phyloP scores from a whole-genome alignment of 2,888 invertebrate species.

The Lasiommata megera region DNA sequence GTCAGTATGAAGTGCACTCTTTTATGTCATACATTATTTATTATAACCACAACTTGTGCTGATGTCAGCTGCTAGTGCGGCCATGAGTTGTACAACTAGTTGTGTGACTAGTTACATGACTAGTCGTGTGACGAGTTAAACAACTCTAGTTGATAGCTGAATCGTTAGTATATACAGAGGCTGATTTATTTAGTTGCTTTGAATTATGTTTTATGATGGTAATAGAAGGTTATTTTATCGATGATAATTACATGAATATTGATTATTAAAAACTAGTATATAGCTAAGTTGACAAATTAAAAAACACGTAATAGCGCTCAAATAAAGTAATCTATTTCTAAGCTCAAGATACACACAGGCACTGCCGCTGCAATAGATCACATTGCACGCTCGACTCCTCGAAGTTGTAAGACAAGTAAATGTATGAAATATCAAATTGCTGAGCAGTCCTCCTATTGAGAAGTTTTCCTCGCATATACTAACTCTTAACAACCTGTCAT shows the following conservation, averaged over 20 bases:
- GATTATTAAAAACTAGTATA: neutral
- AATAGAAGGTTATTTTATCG: neutral
- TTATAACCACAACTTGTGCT: conserved; percentile 50
- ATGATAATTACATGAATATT: conserved; percentile 4
- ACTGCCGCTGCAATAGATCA: neutral
- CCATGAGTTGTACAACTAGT: neutral
- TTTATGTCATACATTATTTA: conserved; percentile 24
- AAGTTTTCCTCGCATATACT: no score
- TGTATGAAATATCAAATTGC: no score
- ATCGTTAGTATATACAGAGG: conserved; percentile 45
- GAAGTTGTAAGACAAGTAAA: no score
- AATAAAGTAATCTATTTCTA: neutral
- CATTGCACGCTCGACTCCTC: neutral
- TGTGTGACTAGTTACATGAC: neutral
- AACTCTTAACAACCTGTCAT: no score
- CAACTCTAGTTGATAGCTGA: conserved; percentile 37
- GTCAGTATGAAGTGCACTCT: conserved; percentile 45
- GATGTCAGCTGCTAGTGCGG: conserved; percentile 43
- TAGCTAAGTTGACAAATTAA: neutral
- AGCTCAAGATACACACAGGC: neutral
- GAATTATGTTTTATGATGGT: neutral
- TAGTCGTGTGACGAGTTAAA: conserved; percentile 16
- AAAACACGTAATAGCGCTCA: neutral
- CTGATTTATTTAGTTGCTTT: conserved; percentile 30
- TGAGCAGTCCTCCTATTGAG: no score